Percentiles rank a stretch among this genome's conserved stretches.
Evolutionary conservation across 64 coral and sea anemone genomes (phyloP).

Genomic region (Catalaphyllia jardinei): DNA sequence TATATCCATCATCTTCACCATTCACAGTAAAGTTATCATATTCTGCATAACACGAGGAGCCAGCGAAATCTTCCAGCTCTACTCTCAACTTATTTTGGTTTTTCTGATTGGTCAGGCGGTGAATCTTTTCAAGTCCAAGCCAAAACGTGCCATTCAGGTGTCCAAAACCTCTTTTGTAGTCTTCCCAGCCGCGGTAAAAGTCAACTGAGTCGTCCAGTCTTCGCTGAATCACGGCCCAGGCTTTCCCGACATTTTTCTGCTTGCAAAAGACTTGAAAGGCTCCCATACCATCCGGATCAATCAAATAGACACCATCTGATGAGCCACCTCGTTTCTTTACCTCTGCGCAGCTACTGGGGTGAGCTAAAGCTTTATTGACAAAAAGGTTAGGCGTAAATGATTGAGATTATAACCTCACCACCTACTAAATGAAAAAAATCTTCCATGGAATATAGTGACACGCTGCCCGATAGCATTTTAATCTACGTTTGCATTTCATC

Average conservation of each 20-base stretch:
- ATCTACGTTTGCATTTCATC: no score
- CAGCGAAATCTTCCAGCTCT: not conserved
- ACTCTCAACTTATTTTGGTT: not conserved
- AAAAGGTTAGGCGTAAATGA: no score
- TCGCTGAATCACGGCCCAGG: constrained; percentile 29
- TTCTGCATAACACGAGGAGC: not conserved
- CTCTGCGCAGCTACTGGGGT: not conserved
- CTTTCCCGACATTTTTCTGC: not conserved
- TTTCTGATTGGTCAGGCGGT: not conserved
- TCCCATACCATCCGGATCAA: constrained; percentile 16
- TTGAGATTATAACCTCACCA: not conserved
- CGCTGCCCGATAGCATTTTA: no score
- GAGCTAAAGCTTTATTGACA: not conserved
- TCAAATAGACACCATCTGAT: constrained; percentile 3
- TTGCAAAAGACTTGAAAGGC: constrained; percentile 21
- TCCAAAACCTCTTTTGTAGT: constrained; percentile 38
- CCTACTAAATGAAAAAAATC: not conserved
- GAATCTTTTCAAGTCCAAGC: constrained; percentile 26
- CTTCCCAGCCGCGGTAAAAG: constrained; percentile 24
- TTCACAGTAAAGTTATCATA: constrained; percentile 11
- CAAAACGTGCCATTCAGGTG: constrained; percentile 5
- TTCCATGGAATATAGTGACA: no score
- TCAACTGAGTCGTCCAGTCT: constrained; percentile 11
- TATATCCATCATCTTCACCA: not conserved
- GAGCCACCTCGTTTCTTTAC: not conserved